A percentile compares a stretch with the other conserved stretches of the same genome.
Conservation (phyloP, 2,113 vertebrate genomes). For the Myotis yumanensis region DNA sequence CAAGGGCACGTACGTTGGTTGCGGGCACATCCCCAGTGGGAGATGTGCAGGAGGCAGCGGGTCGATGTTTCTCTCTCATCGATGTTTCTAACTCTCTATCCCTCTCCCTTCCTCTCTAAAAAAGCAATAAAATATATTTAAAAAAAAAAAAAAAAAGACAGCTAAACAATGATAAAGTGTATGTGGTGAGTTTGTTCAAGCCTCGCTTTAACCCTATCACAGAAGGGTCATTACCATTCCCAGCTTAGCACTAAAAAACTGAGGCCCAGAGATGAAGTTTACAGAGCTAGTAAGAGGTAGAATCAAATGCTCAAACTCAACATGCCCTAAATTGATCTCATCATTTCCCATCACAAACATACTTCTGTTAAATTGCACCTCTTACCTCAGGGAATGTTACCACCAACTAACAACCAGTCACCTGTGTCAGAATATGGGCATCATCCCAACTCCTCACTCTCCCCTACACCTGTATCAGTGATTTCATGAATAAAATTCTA, state of each 20-base stretch:
- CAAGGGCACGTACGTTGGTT: too few species aligned
- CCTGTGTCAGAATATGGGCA: background rate
- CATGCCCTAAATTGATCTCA: background rate
- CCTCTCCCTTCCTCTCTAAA: too few species aligned
- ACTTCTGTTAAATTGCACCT: background rate
- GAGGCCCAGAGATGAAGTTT: background rate
- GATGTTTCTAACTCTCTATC: too few species aligned
- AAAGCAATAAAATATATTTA: too few species aligned
- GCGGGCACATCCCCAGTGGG: too few species aligned
- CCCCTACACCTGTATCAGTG: background rate
- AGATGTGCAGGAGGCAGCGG: too few species aligned
- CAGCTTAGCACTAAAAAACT: background rate
- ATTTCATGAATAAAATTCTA: background rate
- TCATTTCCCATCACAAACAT: background rate
- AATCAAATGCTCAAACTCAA: background rate
- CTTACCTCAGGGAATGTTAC: background rate
- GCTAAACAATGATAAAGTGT: background rate
- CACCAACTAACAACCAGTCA: background rate
- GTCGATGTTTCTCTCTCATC: too few species aligned
- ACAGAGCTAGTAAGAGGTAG: background rate
- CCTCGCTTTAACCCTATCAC: background rate
- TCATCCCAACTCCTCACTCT: background rate
- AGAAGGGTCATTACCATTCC: background rate
- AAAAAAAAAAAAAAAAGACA: too few species aligned
- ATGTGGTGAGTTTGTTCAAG: background rate